Base-by-base conservation (phyloP, 2,888 invertebrate genomes). In the Gryllus longicercus region DNA sequence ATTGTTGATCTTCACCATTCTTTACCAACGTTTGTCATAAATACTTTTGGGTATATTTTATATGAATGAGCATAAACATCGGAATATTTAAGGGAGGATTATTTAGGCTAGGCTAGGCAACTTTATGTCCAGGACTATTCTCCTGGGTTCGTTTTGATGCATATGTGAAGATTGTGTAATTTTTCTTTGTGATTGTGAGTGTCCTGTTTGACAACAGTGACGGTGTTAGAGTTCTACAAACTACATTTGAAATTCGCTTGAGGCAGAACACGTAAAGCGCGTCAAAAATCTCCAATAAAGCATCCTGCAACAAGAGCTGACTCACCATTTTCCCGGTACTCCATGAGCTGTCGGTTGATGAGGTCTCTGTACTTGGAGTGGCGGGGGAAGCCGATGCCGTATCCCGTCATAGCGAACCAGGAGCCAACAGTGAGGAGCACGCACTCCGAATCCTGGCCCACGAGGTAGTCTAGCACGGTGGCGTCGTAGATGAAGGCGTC, bases 401-500 rank as follows among this genome's bases (percentile, higher is more conserved):
- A 91, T 3, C 91, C 91, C 0, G 91, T 91, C 89, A 90, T 90
- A 79, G 90, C 89, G 83, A 90, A 90, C 91, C 91, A 91, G 80
- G 88, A 87, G 2, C 91, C 91, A n/a, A 91, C 90, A 8, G 90
- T 90, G 81, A 90, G 86, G 79, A 91, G 84, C 63, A 84, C 84
- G 84, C 91, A 91, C 49, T 82, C 81, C 5, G 81, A 81, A 83
- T 91, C 91, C 84, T 90, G 89, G 8, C 90, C 89, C 12, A 90
- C 90, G 84, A 88, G 86, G 85, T 90, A 91, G 83, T 91, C 90
- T 80, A 91, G 86, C 11, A 91, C 91, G 2, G 90, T 90, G 8
- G 91, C 90, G 84, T 91, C 91, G 84, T 91, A 91, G 51, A 91
- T 88, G 84, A 91, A 91, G 10, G 91, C 91, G 83, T 91, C 90